These are phyloP conservation scores for Cheilosia vernalis DNA, from an alignment of 2,888 invertebrate species.

Conservation along the genomic window DNA sequence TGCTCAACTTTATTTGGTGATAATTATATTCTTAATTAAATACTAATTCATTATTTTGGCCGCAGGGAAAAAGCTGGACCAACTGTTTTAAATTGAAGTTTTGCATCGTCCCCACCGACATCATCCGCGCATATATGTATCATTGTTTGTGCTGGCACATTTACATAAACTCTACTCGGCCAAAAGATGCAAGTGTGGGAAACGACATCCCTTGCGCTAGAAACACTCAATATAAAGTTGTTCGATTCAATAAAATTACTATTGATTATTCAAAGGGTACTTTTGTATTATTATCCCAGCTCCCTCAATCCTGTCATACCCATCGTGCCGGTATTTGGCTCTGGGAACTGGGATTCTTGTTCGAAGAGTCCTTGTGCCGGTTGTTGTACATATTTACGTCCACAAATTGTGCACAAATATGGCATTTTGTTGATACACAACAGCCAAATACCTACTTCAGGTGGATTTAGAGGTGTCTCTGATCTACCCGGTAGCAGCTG, in stretches of 20 bases:
- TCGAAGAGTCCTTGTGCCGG: conserved; percentile 36
- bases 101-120: neutral
- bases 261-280: conserved; percentile 74
- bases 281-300: conserved; percentile 65
- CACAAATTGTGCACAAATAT: conserved; percentile 74
- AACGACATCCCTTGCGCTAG: conserved; percentile 13
- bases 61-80: conserved; percentile 2
- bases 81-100: conserved; percentile 13
- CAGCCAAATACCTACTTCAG: conserved; percentile 64
- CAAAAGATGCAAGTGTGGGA: neutral
- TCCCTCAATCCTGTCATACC: neutral
- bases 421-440: conserved; percentile 74
- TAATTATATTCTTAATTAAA: conserved; percentile 59
- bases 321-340: conserved; percentile 17
- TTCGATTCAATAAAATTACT: conserved; percentile 75
- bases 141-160: neutral
- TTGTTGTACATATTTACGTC: conserved; percentile 65
- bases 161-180: neutral
- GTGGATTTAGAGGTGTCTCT: conserved; percentile 71
- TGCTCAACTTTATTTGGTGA: conserved; percentile 33
- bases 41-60: conserved; percentile 42
- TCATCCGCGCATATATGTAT: conserved; percentile 8
- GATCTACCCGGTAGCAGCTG: conserved; percentile 34
- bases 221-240: conserved; percentile 61
- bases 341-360: conserved; percentile 31